Percentiles rank a stretch among this genome's conserved stretches.
phyloP scores from a whole-genome alignment of 1,140 invertebrate genomes.

The Calliphora vicina region DNA sequence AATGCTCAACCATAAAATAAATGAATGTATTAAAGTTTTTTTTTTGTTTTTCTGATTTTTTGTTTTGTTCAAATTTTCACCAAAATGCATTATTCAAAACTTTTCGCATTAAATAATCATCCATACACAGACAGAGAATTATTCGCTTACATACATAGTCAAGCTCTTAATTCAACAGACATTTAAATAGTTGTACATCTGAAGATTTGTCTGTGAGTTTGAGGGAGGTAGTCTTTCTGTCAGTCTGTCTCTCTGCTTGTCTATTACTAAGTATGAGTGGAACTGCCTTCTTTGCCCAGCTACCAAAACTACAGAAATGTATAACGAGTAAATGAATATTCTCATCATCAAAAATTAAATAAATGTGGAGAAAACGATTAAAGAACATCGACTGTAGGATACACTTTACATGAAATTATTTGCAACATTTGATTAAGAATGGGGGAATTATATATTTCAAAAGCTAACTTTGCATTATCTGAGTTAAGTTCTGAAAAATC shows the following conservation, averaged over 20 bases:
- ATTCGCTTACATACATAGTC: background rate
- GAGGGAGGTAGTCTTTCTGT: background rate
- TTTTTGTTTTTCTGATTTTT: background rate
- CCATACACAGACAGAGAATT: background rate
- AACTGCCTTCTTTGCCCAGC: background rate
- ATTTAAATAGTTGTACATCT: background rate
- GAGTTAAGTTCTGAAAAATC: too few relatives aligned
- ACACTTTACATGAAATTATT: too few relatives aligned
- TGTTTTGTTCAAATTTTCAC: background rate
- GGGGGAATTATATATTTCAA: too few relatives aligned
- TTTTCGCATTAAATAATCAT: conserved; percentile 12
- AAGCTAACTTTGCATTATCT: too few relatives aligned
- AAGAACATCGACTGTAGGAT: too few relatives aligned
- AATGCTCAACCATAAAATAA: background rate
- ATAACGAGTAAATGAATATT: too few relatives aligned
- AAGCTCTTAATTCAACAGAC: background rate
- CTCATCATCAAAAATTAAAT: background rate
- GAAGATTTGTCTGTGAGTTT: background rate
- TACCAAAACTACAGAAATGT: too few relatives aligned
- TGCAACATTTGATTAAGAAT: too few relatives aligned
- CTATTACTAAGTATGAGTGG: background rate
- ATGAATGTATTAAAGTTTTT: background rate
- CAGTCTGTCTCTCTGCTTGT: background rate
- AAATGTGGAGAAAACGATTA: too few relatives aligned
- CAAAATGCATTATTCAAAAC: conserved; percentile 10